Conservation (phyloP, 2,113 vertebrate species). For the Anas platyrhynchos region DNA sequence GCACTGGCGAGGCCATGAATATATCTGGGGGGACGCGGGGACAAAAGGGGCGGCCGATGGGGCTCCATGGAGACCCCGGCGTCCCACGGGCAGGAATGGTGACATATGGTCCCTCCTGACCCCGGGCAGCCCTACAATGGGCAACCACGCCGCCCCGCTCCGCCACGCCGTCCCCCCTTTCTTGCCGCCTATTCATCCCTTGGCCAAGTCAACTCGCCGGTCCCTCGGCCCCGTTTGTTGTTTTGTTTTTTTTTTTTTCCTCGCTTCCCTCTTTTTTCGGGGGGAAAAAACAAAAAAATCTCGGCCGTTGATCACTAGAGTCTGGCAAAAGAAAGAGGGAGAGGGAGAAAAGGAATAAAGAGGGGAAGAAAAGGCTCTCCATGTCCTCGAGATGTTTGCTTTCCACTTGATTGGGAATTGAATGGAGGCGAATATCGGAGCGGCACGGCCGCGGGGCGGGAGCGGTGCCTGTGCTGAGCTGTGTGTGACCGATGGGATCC, state of each 20-base stretch:
- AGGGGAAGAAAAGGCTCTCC: slow-evolving; percentile 31
- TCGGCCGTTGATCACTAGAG: not conserved
- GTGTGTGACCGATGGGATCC: not conserved
- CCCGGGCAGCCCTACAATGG: slow-evolving; percentile 79
- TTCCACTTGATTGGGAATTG: slow-evolving; percentile 32
- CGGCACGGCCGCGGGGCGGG: fast-evolving
- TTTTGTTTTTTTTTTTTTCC: not conserved
- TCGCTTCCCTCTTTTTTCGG: not conserved
- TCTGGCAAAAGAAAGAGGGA: not conserved
- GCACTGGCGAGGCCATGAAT: slow-evolving; percentile 85
- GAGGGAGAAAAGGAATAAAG: not conserved
- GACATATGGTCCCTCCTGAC: slow-evolving; percentile 92
- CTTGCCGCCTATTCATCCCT: slow-evolving; percentile 55
- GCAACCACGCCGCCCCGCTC: slow-evolving; percentile 72
- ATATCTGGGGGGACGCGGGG: slow-evolving; percentile 75
- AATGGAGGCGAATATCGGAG: not conserved
- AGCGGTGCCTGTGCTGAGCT: not conserved
- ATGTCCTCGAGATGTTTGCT: slow-evolving; percentile 42
- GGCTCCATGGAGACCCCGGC: slow-evolving; percentile 87
- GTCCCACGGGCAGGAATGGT: slow-evolving; percentile 85
- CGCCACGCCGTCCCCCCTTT: slow-evolving; percentile 70
- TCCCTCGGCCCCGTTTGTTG: fast-evolving
- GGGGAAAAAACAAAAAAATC: not conserved
- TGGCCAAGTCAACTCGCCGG: not conserved
- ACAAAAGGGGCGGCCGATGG: slow-evolving; percentile 88